A percentile compares a stretch with the other conserved stretches of the same genome.
Conservation (phyloP, 2,888 invertebrate genomes). For the Pristionchus arcanus region DNA sequence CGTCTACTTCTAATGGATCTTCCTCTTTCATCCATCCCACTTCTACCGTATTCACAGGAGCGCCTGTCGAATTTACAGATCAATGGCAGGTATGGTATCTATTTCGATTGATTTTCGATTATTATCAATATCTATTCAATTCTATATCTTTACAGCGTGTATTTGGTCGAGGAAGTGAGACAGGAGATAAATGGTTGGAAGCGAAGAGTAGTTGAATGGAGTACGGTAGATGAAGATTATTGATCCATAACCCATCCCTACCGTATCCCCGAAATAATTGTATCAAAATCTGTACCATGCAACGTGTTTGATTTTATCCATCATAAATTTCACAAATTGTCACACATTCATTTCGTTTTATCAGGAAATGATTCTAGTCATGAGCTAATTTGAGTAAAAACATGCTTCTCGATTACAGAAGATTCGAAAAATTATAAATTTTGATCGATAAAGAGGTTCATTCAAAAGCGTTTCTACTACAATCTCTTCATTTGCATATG, state of each 20-base stretch:
- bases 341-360: not conserved
- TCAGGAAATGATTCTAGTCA: conserved; percentile 40
- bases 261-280: not conserved
- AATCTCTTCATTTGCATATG: not conserved
- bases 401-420: not conserved
- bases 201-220: conserved; percentile 43
- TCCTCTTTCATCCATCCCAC: not conserved
- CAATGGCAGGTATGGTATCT: conserved; percentile 41
- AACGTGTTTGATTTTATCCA: not conserved
- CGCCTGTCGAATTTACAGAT: conserved; percentile 19
- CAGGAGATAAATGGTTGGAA: conserved; percentile 37
- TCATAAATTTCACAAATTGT: not conserved
- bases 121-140: not conserved
- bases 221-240: not conserved
- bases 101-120: not conserved
- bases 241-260: not conserved
- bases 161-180: not conserved
- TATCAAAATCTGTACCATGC: not conserved
- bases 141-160: not conserved
- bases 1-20: not conserved
- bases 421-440: not conserved
- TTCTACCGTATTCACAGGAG: conserved; percentile 31
- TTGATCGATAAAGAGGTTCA: not conserved
- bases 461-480: not conserved
- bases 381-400: not conserved